Percentiles rank a stretch among this genome's conserved stretches.
Conservation (phyloP, 2,113 vertebrate species). For the Calonectris borealis region DNA sequence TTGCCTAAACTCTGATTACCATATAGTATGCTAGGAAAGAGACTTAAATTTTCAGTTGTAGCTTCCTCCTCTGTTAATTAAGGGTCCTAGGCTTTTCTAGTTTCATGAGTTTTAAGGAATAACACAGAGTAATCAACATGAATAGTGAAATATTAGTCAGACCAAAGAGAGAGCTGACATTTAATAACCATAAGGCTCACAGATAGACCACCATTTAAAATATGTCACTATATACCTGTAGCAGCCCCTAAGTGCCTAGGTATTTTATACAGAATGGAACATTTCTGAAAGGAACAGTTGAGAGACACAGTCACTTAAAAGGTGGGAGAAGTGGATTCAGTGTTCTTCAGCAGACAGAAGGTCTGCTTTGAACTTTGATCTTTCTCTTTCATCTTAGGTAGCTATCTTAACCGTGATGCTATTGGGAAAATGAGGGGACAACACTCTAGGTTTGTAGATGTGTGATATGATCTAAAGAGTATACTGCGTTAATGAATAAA, state of each 20-base stretch:
- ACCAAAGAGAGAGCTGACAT: neutral
- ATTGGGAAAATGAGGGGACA: neutral
- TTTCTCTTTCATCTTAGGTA: neutral
- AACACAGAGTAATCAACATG: neutral
- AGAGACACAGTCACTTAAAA: neutral
- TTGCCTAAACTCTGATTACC: neutral
- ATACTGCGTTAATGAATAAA: neutral
- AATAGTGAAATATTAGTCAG: neutral
- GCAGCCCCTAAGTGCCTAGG: neutral
- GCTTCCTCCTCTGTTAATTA: neutral
- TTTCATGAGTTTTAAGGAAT: neutral
- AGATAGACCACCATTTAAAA: neutral
- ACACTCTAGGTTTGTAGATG: neutral
- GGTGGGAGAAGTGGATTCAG: neutral
- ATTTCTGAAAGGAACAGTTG: neutral
- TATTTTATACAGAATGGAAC: neutral
- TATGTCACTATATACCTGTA: neutral
- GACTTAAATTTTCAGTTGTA: neutral
- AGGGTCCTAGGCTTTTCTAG: neutral
- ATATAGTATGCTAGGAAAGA: neutral
- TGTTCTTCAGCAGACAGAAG: neutral
- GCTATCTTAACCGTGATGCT: neutral
- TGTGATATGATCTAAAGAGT: neutral
- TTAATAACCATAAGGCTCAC: neutral
- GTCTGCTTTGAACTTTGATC: neutral